Conservation (phyloP, 2,113 vertebrate genomes). For the Halcyon senegalensis region DNA sequence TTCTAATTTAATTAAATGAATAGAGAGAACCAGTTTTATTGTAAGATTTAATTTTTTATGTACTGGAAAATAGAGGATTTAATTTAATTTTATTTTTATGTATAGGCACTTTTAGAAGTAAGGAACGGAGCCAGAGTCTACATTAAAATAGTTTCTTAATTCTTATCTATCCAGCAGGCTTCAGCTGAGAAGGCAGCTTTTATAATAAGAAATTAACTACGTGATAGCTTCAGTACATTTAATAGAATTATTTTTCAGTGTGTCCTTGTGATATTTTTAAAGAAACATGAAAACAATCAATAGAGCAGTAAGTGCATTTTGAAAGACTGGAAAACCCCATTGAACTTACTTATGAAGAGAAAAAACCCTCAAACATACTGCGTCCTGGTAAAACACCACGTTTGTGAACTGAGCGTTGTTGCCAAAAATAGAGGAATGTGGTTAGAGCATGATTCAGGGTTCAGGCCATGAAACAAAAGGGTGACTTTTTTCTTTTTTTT, state of each 20-base stretch:
- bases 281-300: constrained; percentile 22
- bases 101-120: constrained; percentile 47
- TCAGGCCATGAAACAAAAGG: background rate
- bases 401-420: background rate
- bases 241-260: constrained; percentile 28
- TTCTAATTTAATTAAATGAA: constrained; percentile 60
- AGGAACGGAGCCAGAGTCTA: constrained; percentile 46
- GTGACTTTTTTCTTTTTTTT: background rate
- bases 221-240: constrained; percentile 24
- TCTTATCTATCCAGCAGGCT: constrained; percentile 46
- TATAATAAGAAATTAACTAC: constrained; percentile 39
- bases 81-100: constrained; percentile 63
- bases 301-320: background rate
- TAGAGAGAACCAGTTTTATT: background rate
- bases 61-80: constrained; percentile 10
- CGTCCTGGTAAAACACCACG: background rate
- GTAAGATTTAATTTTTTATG: constrained; percentile 44
- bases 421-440: background rate
- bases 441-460: background rate
- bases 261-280: constrained; percentile 55
- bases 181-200: constrained; percentile 66
- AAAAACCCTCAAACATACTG: background rate
- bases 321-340: constrained; percentile 24
- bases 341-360: background rate
- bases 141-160: constrained; percentile 65